Evolutionary conservation across 2,797 vertebrate species (phyloP).

Genomic region (Melanotaenia parkinsoni): DNA sequence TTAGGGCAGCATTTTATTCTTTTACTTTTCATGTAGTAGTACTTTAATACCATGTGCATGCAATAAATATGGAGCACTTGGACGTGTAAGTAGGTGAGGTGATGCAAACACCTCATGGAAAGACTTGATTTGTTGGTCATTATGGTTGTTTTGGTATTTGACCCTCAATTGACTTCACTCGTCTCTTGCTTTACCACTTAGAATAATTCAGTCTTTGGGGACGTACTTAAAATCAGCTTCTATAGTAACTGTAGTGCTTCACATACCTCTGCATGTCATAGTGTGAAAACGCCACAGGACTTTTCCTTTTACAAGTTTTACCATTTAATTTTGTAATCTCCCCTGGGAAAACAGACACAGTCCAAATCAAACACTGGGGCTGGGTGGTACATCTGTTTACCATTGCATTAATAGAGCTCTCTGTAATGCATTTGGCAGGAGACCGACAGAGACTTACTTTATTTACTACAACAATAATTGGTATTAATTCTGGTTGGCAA

Average conservation of each 20-base stretch:
- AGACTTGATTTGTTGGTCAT: constrained; percentile 35
- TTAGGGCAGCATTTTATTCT: constrained; percentile 12
- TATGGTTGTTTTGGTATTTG: constrained; percentile 51
- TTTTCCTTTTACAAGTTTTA: constrained; percentile 42
- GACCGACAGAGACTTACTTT: constrained; percentile 53
- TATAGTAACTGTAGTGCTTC: constrained; percentile 26
- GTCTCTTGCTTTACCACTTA: constrained; percentile 22
- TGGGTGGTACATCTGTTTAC: constrained; percentile 78
- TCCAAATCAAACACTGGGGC: constrained; percentile 61
- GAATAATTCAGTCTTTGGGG: constrained; percentile 31
- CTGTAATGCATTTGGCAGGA: constrained; percentile 69
- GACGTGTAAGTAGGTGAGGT: constrained; percentile 1
- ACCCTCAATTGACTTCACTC: constrained; percentile 52
- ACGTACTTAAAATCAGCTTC: constrained; percentile 9
- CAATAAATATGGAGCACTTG: background rate
- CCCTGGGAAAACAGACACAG: constrained; percentile 49
- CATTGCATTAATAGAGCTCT: constrained; percentile 72
- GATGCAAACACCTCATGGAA: constrained; percentile 21
- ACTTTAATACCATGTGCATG: background rate
- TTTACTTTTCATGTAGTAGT: background rate
- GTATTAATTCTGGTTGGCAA: constrained; percentile 70
- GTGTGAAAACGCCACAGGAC: constrained; percentile 44
- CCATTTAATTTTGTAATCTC: constrained; percentile 59
- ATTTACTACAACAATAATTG: constrained; percentile 66
- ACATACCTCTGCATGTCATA: constrained; percentile 26